Base-by-base conservation (phyloP, 2,888 invertebrate species). In the Allygus modestus region DNA sequence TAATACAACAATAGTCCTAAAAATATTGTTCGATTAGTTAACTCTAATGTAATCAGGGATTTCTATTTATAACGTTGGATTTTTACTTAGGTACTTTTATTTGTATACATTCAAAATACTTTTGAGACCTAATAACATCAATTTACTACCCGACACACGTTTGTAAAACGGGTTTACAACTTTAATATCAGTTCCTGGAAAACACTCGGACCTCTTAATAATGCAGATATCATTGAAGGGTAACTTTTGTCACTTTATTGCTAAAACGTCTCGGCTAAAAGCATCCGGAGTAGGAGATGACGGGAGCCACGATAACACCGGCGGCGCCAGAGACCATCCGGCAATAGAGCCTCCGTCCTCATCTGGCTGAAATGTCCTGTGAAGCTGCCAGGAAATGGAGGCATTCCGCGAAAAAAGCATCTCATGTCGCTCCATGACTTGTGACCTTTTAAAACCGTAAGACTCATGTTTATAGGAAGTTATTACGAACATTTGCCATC, bases 241-340 rank as follows among this genome's bases (percentile, higher is more conserved):
- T 65, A 23, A 65, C 65, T 12, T 28, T 65, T 65, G 65, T 31
- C 65, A 65, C 65, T 65, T 26, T 28, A 28, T 31, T 65, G 65
- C 65, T 65, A 31, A 65, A 65, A 65, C 65, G 58, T n/a, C 17
- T 23, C 65, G 28, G 28, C 65, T 65, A 31, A 65, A 65, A 65
- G 65, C 65, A n/a, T 20, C 31, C 28, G 65, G 65, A 17, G 31
- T 4, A 28, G 26, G 28, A 1, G 58, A 58, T 58, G 26, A 23
- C 23, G 20, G 23, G 5, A 12, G 20, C 28, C 7, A 9, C 12
- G 65, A 28, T 26, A 31, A 65, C 65, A 5, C 0, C 54, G 31
- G 28, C 65, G 28, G 65, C 65, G 26, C 28, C 65, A 17, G 12
- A 0, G 31, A 28, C 51, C 51, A 7, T 17, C 9, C 51, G 51